Evolutionary conservation across 2,888 invertebrate species (phyloP).

Genomic region (Epsilonema sp.): DNA sequence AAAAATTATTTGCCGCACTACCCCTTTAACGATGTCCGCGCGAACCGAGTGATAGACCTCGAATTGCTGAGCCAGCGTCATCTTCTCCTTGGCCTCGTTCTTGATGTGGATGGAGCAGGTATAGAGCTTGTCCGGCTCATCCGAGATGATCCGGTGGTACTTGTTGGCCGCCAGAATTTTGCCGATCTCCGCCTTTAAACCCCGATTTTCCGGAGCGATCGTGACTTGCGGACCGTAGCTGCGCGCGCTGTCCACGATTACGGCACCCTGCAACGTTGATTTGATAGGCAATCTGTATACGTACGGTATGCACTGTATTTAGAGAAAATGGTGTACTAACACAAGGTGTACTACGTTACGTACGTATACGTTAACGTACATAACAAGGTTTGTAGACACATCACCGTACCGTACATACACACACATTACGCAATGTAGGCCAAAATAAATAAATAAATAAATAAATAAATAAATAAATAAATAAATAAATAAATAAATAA

Average conservation of each 20-base stretch:
- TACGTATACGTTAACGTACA: too few species aligned
- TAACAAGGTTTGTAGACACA: too few species aligned
- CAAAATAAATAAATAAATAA: too few species aligned
- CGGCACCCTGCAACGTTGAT: constrained; percentile 9
- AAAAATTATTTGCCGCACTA: too few species aligned
- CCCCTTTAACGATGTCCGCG: constrained; percentile 3
- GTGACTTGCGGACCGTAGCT: constrained; percentile 6
- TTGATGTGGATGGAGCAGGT: constrained; percentile 9
- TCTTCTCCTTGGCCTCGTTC: constrained; percentile 5
- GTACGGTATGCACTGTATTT: too few species aligned
- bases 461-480: too few species aligned
- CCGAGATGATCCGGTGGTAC: constrained; percentile 1
- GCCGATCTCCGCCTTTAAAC: background rate
- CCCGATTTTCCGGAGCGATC: background rate
- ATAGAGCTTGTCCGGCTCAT: constrained; percentile 9
- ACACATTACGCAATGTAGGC: too few species aligned
- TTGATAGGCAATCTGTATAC: too few species aligned
- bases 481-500: too few species aligned
- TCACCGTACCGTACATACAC: too few species aligned
- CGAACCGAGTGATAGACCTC: constrained; percentile 1
- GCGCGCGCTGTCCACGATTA: constrained; percentile 5
- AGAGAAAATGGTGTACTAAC: too few species aligned
- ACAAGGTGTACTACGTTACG: too few species aligned
- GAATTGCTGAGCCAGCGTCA: background rate
- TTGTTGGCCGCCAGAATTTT: constrained; percentile 1